Evolutionary conservation across 2,888 invertebrate species (phyloP), one percentile per base, ranked within the genome.

Genomic region (Drosophila leonis): DNA sequence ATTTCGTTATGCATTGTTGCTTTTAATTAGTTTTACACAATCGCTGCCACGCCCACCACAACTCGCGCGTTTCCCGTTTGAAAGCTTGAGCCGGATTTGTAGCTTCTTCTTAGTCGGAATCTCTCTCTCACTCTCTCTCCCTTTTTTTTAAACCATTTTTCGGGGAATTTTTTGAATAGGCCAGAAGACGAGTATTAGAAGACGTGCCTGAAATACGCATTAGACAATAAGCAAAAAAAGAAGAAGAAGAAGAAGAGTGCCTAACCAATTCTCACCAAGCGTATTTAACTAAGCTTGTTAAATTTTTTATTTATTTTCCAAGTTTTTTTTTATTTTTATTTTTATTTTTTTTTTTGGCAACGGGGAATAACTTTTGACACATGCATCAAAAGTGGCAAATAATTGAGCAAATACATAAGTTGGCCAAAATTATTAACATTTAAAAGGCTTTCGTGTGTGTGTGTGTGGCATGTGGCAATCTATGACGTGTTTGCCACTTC

Each of bases 331-430:
- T n/a, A n/a, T n/a, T 33, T 8, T 18, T 49, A 18, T 15, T 33
- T 44, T 48, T 49, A 62, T 31, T 24, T 49, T 24, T 15, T 33
- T 48, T 51, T 49, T 65, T 35, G 29, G 15, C 4, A 7, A 49
- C 20, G 77, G 79, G 77, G 80, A 77, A 49, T 75, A 20, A 79
- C 77, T 61, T 63, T 49, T 44, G 13, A 35, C 56, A 67, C 48
- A 64, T 64, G 55, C 33, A 0, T n/a, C 35, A 42, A 49, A 59
- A 46, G 57, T 57, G 75, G 48, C 70, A 61, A 75, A 42, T 65
- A 75, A 66, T 65, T 75, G 61, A 44, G 48, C 59, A 75, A 77
- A 77, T 52, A 66, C 1, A 15, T n/a, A 18, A 63, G 41, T 78
- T 55, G 60, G 44, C 18, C 41, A 27, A 61, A 60, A 46, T 20